A percentile compares a stretch with the other conserved stretches of the same genome.
These are phyloP conservation scores for Pterois miles DNA, from an alignment of 2,797 vertebrate species.

Conservation along the genomic window DNA sequence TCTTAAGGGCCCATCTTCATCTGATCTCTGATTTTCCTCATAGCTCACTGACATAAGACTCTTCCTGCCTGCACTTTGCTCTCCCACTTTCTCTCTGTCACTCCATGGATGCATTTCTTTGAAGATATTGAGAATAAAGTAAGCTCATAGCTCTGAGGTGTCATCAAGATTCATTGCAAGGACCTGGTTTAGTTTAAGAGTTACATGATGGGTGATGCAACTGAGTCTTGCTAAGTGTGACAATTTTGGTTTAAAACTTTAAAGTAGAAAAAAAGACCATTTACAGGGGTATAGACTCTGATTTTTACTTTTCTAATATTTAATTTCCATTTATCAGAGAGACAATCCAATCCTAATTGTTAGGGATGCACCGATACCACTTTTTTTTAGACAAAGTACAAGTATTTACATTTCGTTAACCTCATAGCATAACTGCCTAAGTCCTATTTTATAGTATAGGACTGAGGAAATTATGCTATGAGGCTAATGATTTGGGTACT, in stretches of 20 bases:
- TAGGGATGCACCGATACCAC: too few relatives aligned
- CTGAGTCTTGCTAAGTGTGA: slow-evolving; percentile 61
- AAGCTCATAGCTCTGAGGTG: slow-evolving; percentile 61
- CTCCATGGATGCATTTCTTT: slow-evolving; percentile 59
- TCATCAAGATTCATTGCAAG: slow-evolving; percentile 64
- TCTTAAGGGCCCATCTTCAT: slow-evolving; percentile 47
- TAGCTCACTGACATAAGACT: slow-evolving; percentile 37
- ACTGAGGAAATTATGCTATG: too few relatives aligned
- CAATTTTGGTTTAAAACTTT: slow-evolving; percentile 42
- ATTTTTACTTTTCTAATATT: not conserved
- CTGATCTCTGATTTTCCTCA: slow-evolving; percentile 47
- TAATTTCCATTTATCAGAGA: slow-evolving; percentile 1
- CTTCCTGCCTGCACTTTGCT: slow-evolving; percentile 28
- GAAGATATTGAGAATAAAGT: slow-evolving; percentile 72
- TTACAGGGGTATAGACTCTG: slow-evolving; percentile 31
- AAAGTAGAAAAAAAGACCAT: slow-evolving; percentile 49
- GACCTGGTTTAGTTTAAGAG: slow-evolving; percentile 71
- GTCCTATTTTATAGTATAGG: too few relatives aligned
- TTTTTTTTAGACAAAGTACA: too few relatives aligned
- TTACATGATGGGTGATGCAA: slow-evolving; percentile 53
- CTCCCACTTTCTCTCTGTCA: slow-evolving; percentile 38
- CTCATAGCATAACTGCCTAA: too few relatives aligned
- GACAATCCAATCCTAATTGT: not conserved
- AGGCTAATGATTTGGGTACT: too few relatives aligned
- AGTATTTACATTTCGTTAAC: too few relatives aligned